Percentiles rank a stretch among this genome's conserved stretches.
Conservation (phyloP, 2,888 invertebrate genomes). For the Drosophila basisetae region DNA sequence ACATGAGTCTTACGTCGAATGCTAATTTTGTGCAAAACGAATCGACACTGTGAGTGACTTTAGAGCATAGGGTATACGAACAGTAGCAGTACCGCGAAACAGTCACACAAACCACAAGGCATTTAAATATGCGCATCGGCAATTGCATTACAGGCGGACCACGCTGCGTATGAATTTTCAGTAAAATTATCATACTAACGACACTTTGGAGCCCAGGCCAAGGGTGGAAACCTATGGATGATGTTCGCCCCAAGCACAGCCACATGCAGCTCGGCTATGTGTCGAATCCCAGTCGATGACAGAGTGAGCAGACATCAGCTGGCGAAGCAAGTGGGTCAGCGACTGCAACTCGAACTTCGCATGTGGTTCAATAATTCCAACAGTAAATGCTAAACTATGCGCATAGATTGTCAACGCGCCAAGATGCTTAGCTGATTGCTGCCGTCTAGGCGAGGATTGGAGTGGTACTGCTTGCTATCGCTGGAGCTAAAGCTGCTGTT, state of each 20-base stretch:
- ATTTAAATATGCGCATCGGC: slow-evolving; percentile 69
- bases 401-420: slow-evolving; percentile 77
- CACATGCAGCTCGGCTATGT: slow-evolving; percentile 2
- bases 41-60: background rate
- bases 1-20: background rate
- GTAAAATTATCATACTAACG: slow-evolving; percentile 68
- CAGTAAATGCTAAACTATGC: slow-evolving; percentile 77
- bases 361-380: slow-evolving; percentile 75
- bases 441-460: slow-evolving; percentile 53
- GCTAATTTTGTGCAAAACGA: background rate
- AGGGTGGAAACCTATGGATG: slow-evolving; percentile 61
- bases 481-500: slow-evolving; percentile 24
- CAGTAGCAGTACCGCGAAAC: slow-evolving; percentile 21
- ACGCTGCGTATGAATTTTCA: slow-evolving; percentile 71
- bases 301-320: slow-evolving; percentile 40
- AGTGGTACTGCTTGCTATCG: slow-evolving; percentile 39
- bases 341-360: slow-evolving; percentile 64
- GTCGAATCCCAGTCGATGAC: slow-evolving; percentile 9
- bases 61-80: slow-evolving; percentile 25
- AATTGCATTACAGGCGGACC: slow-evolving; percentile 66
- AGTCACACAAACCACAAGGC: slow-evolving; percentile 43
- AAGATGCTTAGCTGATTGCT: slow-evolving; percentile 72
- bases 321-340: slow-evolving; percentile 59
- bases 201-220: slow-evolving; percentile 50
- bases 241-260: slow-evolving; percentile 42